Evolutionary conservation across 2,797 vertebrate genomes (phyloP), one percentile per base, ranked within the genome.

Genomic region (Oreochromis grahami): DNA sequence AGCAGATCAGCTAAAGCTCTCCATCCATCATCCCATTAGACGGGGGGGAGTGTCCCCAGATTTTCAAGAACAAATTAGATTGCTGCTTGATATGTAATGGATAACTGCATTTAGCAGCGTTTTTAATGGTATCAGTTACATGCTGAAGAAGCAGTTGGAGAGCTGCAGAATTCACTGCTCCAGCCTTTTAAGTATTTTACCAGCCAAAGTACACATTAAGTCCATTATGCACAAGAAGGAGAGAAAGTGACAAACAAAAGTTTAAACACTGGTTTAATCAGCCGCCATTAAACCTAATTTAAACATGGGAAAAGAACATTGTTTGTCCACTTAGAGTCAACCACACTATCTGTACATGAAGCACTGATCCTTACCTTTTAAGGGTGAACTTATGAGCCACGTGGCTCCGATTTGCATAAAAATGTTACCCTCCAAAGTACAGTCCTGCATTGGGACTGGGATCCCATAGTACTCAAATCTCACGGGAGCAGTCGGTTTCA

Each of bases 51-150:
- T 26, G 68, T 84, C 82, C 52, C 74, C 48, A 19, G 80, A 80
- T 84, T 88, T 90, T 85, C 52, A 77, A 70, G 65, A 63, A 36
- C 52, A 88, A 90, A 92, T 91, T 83, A 84, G 86, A 90, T 89
- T 87, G 19, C 26, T 76, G 34, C 78, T 85, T 84, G 85, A 87
- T 88, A 84, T 84, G 80, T 84, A 78, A 89, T 78, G 76, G 76
- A 78, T 86, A 77, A 90, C 87, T 79, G 79, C 65, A 89, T 93
- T 88, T 36, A 74, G n/a, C 43, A 2, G 17, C 11, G 7, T 29
- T 48, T 72, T 38, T 45, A 87, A 81, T 63, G 77, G 76, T 84
- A 84, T 88, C 65, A 60, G 82, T 87, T 84, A 87, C 77, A 83
- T 76, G 72, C 38, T 15, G 19, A 86, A 74, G 52, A 21, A 72